phyloP scores from a whole-genome alignment of 2,797 vertebrate genomes.

The Bradypus variegatus region DNA sequence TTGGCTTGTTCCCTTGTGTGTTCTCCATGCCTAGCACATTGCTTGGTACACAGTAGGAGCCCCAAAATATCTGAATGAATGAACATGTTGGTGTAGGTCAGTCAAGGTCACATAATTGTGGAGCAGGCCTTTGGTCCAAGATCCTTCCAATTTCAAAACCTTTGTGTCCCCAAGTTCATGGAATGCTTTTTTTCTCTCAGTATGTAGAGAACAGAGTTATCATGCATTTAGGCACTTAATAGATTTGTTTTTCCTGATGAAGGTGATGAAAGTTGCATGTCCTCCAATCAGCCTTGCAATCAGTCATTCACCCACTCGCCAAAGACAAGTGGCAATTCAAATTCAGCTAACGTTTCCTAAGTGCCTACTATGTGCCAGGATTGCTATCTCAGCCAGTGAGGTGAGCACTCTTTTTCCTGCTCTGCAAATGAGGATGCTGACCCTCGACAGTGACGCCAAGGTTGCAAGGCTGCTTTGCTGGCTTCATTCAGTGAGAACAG shows the following conservation, averaged over 20 bases:
- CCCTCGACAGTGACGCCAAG: fast-evolving
- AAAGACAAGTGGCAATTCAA: constrained; percentile 44
- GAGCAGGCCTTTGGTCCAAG: background rate
- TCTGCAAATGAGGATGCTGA: background rate
- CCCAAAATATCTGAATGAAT: background rate
- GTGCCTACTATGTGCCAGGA: constrained; percentile 50
- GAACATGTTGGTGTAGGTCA: fast-evolving
- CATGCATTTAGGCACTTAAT: constrained; percentile 28
- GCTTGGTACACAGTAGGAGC: background rate
- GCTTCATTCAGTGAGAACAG: fast-evolving
- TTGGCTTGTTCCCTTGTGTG: background rate
- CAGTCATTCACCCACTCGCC: constrained; percentile 41
- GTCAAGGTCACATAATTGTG: too few species aligned
- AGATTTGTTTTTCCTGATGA: constrained; percentile 52
- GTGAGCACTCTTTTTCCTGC: background rate
- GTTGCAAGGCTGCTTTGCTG: background rate
- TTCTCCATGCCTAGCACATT: background rate
- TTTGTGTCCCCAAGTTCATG: background rate
- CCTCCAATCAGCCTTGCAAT: constrained; percentile 51
- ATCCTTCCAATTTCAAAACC: background rate
- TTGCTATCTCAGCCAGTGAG: background rate
- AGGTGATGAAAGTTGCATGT: constrained; percentile 40
- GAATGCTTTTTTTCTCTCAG: too few species aligned
- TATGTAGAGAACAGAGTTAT: background rate
- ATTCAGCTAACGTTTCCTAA: background rate